Conservation (phyloP, 2,888 invertebrate genomes). For the Eupelmus urozonus region DNA sequence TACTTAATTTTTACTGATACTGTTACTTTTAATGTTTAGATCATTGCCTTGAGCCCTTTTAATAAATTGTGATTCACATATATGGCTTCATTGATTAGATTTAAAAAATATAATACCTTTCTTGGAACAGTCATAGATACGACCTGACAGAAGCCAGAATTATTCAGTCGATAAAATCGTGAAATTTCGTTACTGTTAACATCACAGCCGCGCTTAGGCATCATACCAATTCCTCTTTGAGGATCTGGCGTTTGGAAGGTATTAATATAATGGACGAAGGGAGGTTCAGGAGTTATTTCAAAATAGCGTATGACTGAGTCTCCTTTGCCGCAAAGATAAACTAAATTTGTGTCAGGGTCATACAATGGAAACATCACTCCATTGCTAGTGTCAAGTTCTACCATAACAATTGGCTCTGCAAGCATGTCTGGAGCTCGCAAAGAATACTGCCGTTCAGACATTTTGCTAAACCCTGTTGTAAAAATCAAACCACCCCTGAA, state of each 20-base stretch:
- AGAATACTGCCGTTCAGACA: conserved; percentile 98
- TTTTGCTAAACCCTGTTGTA: conserved; percentile 91
- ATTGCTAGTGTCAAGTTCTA: conserved; percentile 95
- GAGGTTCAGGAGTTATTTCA: conserved; percentile 94
- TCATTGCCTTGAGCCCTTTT: conserved; percentile 3
- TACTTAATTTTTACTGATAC: conserved; percentile 1
- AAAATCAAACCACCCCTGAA: conserved; percentile 76
- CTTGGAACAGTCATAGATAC: conserved; percentile 99
- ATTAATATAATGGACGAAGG: conserved; percentile 97
- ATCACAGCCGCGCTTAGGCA: conserved; percentile 98
- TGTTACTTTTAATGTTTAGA: not conserved
- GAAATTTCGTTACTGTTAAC: conserved; percentile 95
- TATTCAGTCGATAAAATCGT: conserved; percentile 96
- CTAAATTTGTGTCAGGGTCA: conserved; percentile 96
- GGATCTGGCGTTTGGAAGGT: conserved; percentile 99
- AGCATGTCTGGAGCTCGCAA: conserved; percentile 93
- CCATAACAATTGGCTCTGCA: conserved; percentile 92
- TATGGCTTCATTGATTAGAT: conserved; percentile 47
- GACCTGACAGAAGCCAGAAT: conserved; percentile 95
- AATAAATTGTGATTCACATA: conserved; percentile 25
- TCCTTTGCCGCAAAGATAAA: conserved; percentile 97
- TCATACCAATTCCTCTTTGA: conserved; percentile 96
- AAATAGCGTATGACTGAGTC: conserved; percentile 98
- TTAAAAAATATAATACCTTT: conserved; percentile 80
- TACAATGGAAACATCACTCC: conserved; percentile 98